Conservation (phyloP, 2,797 vertebrate genomes). For the Pipistrellus nathusii region DNA sequence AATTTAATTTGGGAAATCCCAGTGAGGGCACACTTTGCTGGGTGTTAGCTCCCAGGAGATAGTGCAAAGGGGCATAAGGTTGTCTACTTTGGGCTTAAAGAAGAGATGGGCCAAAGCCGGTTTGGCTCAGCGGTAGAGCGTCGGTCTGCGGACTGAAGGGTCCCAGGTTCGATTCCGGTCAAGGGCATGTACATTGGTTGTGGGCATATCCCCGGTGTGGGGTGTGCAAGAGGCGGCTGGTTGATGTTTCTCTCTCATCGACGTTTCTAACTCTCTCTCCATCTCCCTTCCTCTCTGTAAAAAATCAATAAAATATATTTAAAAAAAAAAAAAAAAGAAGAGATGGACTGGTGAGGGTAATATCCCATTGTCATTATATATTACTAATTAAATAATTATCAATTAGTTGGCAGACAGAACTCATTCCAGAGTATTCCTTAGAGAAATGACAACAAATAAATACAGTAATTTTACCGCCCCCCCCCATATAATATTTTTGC, state of each 20-base stretch:
- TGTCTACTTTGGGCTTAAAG: constrained; percentile 86
- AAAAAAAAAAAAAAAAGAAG: too few species aligned
- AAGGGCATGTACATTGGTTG: too few species aligned
- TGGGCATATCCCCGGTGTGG: too few species aligned
- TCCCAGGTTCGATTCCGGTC: too few species aligned
- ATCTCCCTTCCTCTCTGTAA: too few species aligned
- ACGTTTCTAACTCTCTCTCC: too few species aligned
- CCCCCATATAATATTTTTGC: constrained; percentile 83
- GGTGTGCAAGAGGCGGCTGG: too few species aligned
- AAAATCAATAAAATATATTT: too few species aligned
- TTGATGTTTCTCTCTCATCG: too few species aligned
- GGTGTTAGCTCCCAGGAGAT: constrained; percentile 80
- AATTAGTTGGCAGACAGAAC: constrained; percentile 90
- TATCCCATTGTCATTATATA: constrained; percentile 92
- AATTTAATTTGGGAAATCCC: constrained; percentile 83
- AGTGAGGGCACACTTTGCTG: constrained; percentile 80
- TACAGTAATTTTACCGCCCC: constrained; percentile 87
- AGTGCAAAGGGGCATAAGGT: constrained; percentile 79
- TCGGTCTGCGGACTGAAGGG: too few species aligned
- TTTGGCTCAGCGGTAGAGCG: too few species aligned
- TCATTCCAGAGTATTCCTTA: constrained; percentile 89
- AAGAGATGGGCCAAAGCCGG: too few species aligned
- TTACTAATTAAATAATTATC: constrained; percentile 93
- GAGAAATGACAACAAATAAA: constrained; percentile 88
- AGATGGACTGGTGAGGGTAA: constrained; percentile 88